These are phyloP conservation scores for Rotaria sp. DNA, from an alignment of 2,888 invertebrate species.

Conservation along the genomic window DNA sequence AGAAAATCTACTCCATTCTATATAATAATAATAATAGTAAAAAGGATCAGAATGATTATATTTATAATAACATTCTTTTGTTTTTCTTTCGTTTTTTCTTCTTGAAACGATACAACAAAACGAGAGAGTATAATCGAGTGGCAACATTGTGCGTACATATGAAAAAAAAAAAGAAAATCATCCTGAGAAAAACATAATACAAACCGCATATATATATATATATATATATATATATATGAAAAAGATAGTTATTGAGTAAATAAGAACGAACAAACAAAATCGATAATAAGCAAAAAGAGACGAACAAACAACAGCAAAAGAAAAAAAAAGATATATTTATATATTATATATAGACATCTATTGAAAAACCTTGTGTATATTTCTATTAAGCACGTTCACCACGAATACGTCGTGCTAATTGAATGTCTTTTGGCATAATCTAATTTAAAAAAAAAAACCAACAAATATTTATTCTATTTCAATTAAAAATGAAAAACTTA, in stretches of 20 bases:
- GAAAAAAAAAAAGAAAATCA: background rate
- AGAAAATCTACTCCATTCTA: background rate
- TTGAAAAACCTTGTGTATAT: background rate
- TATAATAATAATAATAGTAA: background rate
- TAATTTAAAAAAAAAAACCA: background rate
- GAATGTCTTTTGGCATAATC: constrained; percentile 41
- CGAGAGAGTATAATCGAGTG: background rate
- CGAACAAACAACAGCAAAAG: background rate
- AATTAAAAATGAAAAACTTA: background rate
- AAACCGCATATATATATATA: background rate
- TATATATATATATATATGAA: background rate
- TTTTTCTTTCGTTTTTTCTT: background rate
- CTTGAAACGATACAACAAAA: background rate
- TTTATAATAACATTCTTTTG: background rate
- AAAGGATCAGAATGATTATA: background rate
- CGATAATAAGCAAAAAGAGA: background rate
- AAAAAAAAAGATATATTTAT: background rate
- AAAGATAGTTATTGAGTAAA: background rate
- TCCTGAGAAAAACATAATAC: background rate
- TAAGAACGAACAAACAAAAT: background rate
- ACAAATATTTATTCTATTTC: background rate
- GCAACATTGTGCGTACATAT: constrained; percentile 1
- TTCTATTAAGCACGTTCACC: constrained; percentile 39
- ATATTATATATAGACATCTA: background rate
- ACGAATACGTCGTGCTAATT: constrained; percentile 40